Evolutionary conservation across 2,888 invertebrate genomes (phyloP).

Genomic region (Diarsia mendica): DNA sequence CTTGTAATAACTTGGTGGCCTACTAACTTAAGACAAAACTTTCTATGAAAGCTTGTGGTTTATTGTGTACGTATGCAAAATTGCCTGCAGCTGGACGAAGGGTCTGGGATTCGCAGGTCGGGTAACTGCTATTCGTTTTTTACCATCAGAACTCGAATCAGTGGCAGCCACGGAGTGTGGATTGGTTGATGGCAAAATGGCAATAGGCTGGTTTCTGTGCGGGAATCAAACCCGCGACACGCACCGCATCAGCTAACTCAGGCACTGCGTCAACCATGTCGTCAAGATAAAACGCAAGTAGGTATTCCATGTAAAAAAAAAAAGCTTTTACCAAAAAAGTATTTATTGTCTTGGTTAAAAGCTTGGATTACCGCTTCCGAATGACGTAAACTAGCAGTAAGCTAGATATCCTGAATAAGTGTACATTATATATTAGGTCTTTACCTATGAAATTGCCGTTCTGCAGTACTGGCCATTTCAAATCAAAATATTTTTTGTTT

Average conservation of each 20-base stretch:
- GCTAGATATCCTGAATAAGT: too few relatives aligned
- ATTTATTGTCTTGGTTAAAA: not conserved
- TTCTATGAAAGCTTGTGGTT: not conserved
- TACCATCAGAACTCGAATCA: too few relatives aligned
- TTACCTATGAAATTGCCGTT: too few relatives aligned
- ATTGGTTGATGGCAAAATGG: too few relatives aligned
- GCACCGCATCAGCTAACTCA: not conserved
- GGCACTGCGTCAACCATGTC: not conserved
- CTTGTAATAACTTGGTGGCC: not conserved
- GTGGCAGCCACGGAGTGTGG: too few relatives aligned
- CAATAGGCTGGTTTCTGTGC: too few relatives aligned
- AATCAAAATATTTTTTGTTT: too few relatives aligned
- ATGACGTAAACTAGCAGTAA: not conserved
- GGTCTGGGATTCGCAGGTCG: too few relatives aligned
- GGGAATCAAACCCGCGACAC: not conserved
- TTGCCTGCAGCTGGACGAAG: too few relatives aligned
- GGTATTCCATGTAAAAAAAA: not conserved
- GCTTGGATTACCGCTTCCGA: not conserved
- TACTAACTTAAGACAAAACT: conserved; percentile 18
- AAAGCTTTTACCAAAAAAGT: not conserved
- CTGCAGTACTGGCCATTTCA: too few relatives aligned
- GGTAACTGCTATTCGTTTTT: not conserved
- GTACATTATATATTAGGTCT: too few relatives aligned
- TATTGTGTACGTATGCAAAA: not conserved
- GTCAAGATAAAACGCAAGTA: not conserved